phyloP scores from a whole-genome alignment of 2,113 vertebrate genomes.

The Eudyptes chrysolophus region DNA sequence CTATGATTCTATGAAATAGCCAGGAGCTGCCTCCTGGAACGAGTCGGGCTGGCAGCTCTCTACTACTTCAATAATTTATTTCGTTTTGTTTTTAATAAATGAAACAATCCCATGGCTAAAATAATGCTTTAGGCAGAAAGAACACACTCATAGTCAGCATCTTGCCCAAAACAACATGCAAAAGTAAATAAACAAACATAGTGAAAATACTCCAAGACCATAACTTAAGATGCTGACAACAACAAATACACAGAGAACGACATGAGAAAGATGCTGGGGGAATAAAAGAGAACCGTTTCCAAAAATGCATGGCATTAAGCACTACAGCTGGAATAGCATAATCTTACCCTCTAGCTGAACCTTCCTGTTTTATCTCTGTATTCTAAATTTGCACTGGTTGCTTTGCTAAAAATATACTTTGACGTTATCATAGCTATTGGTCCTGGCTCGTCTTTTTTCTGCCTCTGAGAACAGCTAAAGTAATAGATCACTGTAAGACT shows the following conservation, averaged over 20 bases:
- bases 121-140: not conserved
- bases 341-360: slow-evolving; percentile 49
- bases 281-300: not conserved
- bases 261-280: not conserved
- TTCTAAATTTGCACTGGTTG: slow-evolving; percentile 48
- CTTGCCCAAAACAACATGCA: slow-evolving; percentile 53
- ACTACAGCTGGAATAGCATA: not conserved
- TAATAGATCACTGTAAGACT: slow-evolving; percentile 38
- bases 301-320: not conserved
- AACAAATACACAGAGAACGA: not conserved
- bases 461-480: slow-evolving; percentile 21
- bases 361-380: slow-evolving; percentile 42
- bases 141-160: slow-evolving; percentile 38
- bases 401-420: slow-evolving; percentile 54
- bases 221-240: slow-evolving; percentile 1
- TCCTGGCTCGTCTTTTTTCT: not conserved
- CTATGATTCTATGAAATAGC: not conserved
- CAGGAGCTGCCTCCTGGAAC: not conserved
- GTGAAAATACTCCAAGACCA: slow-evolving; percentile 14
- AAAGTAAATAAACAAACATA: slow-evolving; percentile 34
- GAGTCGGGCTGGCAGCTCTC: not conserved
- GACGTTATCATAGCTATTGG: slow-evolving; percentile 50
- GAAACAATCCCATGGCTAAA: slow-evolving; percentile 42
- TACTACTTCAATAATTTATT: not conserved
- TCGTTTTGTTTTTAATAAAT: slow-evolving; percentile 47